A percentile compares a stretch with the other conserved stretches of the same genome.
Evolutionary conservation across 2,888 invertebrate genomes (phyloP).

Genomic region (Pardosa pseudoannulata): DNA sequence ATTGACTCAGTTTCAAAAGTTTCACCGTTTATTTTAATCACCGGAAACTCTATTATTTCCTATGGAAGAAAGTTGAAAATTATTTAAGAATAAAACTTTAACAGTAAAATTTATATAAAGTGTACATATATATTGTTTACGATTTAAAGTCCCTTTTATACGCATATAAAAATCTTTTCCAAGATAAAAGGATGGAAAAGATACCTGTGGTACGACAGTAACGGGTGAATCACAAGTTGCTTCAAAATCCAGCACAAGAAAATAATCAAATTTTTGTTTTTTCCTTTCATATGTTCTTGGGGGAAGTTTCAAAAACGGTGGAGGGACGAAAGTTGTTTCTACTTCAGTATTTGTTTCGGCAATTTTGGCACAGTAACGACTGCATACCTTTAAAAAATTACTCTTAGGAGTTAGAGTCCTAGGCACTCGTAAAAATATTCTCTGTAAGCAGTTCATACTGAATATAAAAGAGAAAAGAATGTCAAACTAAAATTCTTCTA

Average conservation of each 20-base stretch:
- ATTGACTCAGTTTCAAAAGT: conserved; percentile 76
- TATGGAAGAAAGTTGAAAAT: conserved; percentile 75
- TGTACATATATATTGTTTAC: too few relatives aligned
- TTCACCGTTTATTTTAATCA: conserved; percentile 43
- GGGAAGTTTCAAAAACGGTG: conserved; percentile 52
- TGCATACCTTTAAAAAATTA: too few relatives aligned
- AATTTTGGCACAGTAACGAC: not conserved
- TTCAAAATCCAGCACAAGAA: conserved; percentile 82
- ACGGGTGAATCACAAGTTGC: conserved; percentile 77
- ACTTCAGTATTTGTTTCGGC: not conserved
- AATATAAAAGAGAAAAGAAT: too few relatives aligned
- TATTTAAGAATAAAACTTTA: too few relatives aligned
- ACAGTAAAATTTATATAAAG: too few relatives aligned
- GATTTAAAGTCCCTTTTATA: too few relatives aligned
- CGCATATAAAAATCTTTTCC: too few relatives aligned
- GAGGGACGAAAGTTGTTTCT: not conserved
- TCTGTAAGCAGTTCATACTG: not conserved
- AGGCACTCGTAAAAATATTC: not conserved
- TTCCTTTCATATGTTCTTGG: not conserved
- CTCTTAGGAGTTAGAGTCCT: not conserved
- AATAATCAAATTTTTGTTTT: conserved; percentile 78
- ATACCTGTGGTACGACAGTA: conserved; percentile 77
- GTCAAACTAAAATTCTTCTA: too few relatives aligned
- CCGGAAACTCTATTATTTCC: conserved; percentile 82
- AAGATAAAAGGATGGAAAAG: too few relatives aligned